A percentile compares a stretch with the other conserved stretches of the same genome.
These are phyloP conservation scores for Rhabdomys pumilio DNA, from an alignment of 2,797 vertebrate genomes.

Conservation along the genomic window DNA sequence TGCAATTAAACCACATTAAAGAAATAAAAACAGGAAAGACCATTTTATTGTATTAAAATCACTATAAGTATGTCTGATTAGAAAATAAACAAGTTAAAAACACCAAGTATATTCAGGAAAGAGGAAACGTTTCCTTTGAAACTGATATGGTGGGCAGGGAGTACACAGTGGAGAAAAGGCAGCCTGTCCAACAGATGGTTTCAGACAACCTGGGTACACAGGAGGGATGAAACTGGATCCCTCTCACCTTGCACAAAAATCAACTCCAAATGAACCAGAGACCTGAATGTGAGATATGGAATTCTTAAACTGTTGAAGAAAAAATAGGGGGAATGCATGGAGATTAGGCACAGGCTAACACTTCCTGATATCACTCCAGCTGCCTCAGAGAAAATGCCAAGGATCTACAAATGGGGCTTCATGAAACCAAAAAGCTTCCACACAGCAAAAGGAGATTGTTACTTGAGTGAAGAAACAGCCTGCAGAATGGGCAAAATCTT, in stretches of 20 bases:
- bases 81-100: conserved; percentile 34
- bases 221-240: not conserved
- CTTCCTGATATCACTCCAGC: not conserved
- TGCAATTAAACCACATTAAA: conserved; percentile 37
- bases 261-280: not conserved
- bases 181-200: not conserved
- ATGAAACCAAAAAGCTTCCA: not conserved
- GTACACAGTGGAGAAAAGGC: not conserved
- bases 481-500: not conserved
- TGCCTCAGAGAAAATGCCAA: not conserved
- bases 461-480: not conserved
- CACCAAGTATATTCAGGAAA: conserved; percentile 47
- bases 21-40: conserved; percentile 62
- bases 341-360: not conserved
- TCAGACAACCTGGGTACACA: not conserved
- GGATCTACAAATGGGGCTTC: not conserved
- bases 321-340: not conserved
- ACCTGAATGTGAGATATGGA: not conserved
- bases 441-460: not conserved
- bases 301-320: not conserved
- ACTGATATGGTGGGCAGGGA: not conserved
- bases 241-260: not conserved
- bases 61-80: conserved; percentile 36
- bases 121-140: not conserved
- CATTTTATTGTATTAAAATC: conserved; percentile 57